Evolutionary conservation across 2,888 invertebrate genomes (phyloP), one percentile per base, ranked within the genome.

Genomic region (Yponomeuta evonymella): DNA sequence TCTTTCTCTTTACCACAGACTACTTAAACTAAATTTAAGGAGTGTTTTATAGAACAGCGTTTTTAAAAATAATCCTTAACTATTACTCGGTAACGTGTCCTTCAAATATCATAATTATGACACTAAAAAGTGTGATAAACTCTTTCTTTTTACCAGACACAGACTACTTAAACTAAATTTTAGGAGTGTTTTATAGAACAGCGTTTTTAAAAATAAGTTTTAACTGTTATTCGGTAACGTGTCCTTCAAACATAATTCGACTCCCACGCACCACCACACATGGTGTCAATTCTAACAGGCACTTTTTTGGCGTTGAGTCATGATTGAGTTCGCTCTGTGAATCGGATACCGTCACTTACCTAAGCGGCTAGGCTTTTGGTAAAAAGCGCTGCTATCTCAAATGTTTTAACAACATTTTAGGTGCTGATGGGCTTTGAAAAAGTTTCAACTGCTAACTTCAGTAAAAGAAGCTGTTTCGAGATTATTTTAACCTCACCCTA

Each of bases 281-380:
- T 82, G 81, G 77, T 81, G 84, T 85, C 83, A 81, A 84, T 86
- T 83, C 86, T 87, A 84, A 86, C 87, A 83, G 84, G 78, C 77
- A 75, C 70, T 74, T 81, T 82, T 83, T 85, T 82, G 83, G 78
- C 73, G 76, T 76, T 73, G 75, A 74, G 75, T 77, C 72, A 83
- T 87, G 85, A 89, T 89, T 87, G 83, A 87, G 86, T 79, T 82
- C 83, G 82, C 81, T 78, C 79, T 77, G 78, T 75, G 76, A 72
- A 76, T 75, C 79, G 81, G 82, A 82, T 84, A 83, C 72, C 70
- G 70, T 66, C 72, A 72, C 73, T 73, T 73, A 74, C 2, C 69
- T 68, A 64, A 70, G 67, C 65, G 71, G 71, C 62, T 71, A 70
- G 62, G 72, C 64, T 75, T 78, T 73, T 75, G 73, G 68, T 48